Conservation (phyloP, 2,113 vertebrate genomes). For the Phycodurus eques region DNA sequence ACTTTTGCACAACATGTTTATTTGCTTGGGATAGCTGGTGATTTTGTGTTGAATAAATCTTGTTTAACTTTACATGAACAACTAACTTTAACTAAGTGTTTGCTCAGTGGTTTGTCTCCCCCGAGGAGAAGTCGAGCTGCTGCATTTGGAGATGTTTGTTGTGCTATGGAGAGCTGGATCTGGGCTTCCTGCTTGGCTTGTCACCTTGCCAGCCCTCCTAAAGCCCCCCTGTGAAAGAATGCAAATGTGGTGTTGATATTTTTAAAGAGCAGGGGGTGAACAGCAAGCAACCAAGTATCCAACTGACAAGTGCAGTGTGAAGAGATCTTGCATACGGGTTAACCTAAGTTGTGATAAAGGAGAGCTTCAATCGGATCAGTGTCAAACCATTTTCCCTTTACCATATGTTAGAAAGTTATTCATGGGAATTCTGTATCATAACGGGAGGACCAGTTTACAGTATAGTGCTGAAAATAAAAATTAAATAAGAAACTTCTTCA, state of each 20-base stretch:
- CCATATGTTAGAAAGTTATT: not conserved
- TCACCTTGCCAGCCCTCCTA: conserved; percentile 54
- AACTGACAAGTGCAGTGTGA: conserved; percentile 11
- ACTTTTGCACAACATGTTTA: conserved; percentile 10
- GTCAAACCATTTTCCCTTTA: not conserved
- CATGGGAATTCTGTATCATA: not conserved
- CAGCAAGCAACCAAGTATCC: conserved; percentile 9
- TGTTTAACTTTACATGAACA: conserved; percentile 4
- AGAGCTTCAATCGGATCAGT: conserved; percentile 1
- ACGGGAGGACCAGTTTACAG: conserved; percentile 3
- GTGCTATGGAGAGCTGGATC: conserved; percentile 61
- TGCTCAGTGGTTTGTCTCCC: conserved; percentile 34
- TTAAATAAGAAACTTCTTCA: conserved; percentile 1
- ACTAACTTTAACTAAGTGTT: conserved; percentile 31
- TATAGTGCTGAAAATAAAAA: conserved; percentile 10
- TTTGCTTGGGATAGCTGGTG: conserved; percentile 9
- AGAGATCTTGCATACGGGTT: conserved; percentile 13
- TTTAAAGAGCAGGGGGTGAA: conserved; percentile 13
- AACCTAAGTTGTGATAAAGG: conserved; percentile 4
- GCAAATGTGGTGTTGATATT: conserved; percentile 44
- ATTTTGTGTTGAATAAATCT: conserved; percentile 21
- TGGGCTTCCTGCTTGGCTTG: conserved; percentile 67
- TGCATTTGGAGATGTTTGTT: conserved; percentile 62
- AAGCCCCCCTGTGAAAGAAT: conserved; percentile 42
- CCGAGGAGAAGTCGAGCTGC: conserved; percentile 29